Evolutionary conservation across 2,888 invertebrate species (phyloP), one percentile per base, ranked within the genome.

Genomic region (Alloscopus bannaensis): DNA sequence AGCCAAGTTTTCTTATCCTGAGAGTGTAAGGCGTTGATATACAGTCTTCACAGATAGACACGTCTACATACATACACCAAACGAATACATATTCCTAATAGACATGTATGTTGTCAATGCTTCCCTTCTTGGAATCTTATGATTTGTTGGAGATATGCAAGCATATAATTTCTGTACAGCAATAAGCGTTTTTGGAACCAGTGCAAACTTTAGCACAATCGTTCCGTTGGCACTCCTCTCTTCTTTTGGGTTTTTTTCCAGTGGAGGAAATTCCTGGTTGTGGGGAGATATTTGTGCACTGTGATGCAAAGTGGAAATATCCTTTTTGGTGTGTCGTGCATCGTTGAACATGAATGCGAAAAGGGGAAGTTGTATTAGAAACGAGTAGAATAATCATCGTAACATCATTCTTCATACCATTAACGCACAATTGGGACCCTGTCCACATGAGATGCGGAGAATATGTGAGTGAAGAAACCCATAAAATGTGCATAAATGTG

Each of bases 1-100:
- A 70, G 29, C 22, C 62, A 59, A 59, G 45, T 45, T 62, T 42
- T 77, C 57, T 78, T 64, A 57, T 50, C 50, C 47, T 66, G 28
- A 22, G 42, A n/a, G n/a, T n/a, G n/a, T n/a, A n/a, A n/a, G n/a
- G n/a, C n/a, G n/a, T n/a, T n/a, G n/a, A n/a, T n/a, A n/a, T n/a
- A n/a, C n/a, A n/a, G n/a, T n/a, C n/a, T 36, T 36, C 36, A 36
- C 13, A 8, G 8, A 36, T 36, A 36, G 13, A 13, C 36, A 36
- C 36, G 13, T 36, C n/a, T n/a, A 13, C 36, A 36, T 13, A 13
- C 36, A 13, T 36, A 36, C 36, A 36, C 36, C n/a, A n/a, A n/a
- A n/a, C n/a, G n/a, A n/a, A n/a, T n/a, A n/a, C n/a, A n/a, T n/a
- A n/a, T n/a, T n/a, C n/a, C n/a, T n/a, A n/a, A n/a, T n/a, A 36